A percentile compares a stretch with the other conserved stretches of the same genome.
Evolutionary conservation across 2,888 invertebrate genomes (phyloP).

Genomic region (Xanthostigma xanthostigma): DNA sequence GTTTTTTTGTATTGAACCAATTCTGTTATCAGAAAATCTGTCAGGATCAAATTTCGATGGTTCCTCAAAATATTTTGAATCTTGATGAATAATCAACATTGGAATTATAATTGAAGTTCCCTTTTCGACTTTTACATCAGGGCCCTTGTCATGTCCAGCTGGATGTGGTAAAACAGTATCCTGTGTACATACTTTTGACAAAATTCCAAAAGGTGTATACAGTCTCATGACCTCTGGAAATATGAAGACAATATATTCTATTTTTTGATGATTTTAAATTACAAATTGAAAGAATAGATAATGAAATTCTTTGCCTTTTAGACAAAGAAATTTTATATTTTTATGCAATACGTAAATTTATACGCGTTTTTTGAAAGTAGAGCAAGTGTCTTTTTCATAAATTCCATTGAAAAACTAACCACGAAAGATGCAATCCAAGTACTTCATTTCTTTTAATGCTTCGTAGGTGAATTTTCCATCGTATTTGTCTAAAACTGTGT

Average conservation of each 20-base stretch:
- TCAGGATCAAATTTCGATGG: not conserved
- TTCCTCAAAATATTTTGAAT: not conserved
- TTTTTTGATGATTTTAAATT: not conserved
- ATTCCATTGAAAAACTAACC: constrained; percentile 15
- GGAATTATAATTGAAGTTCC: not conserved
- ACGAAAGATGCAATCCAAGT: constrained; percentile 28
- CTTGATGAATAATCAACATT: not conserved
- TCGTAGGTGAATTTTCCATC: constrained; percentile 26
- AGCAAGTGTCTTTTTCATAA: not conserved
- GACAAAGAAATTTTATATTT: too few species aligned
- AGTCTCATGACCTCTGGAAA: not conserved
- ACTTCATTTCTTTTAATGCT: constrained; percentile 27
- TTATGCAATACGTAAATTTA: too few species aligned
- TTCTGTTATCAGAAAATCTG: not conserved
- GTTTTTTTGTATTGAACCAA: not conserved
- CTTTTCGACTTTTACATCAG: not conserved
- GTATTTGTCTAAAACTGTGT: constrained; percentile 17
- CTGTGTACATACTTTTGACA: not conserved
- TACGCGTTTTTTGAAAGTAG: too few species aligned
- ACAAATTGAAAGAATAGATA: not conserved
- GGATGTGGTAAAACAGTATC: not conserved
- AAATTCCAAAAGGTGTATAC: not conserved
- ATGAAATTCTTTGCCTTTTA: too few species aligned
- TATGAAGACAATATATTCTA: not conserved
- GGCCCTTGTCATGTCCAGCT: not conserved